Conservation (phyloP, 37 sponge, comb jelly and placozoan species). For the Ephydatia muelleri region DNA sequence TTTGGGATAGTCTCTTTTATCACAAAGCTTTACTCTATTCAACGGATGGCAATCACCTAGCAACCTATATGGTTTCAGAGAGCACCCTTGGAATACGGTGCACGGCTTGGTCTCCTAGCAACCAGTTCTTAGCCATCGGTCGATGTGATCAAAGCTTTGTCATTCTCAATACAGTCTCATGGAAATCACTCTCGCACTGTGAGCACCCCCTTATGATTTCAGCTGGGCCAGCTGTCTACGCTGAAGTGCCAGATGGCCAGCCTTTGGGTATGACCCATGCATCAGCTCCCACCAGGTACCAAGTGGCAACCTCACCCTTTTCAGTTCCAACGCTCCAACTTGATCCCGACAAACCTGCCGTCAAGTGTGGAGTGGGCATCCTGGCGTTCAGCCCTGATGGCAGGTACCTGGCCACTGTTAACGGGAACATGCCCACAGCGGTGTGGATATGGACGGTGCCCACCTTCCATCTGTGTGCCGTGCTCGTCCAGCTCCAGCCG, state of each 20-base stretch:
- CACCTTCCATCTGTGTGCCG: conserved; percentile 54
- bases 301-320: conserved; percentile 44
- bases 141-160: conserved; percentile 87
- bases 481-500: conserved; percentile 68
- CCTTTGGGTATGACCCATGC: neutral
- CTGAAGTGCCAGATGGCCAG: conserved; percentile 60
- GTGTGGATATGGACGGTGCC: conserved; percentile 93
- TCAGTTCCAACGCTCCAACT: conserved; percentile 64
- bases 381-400: conserved; percentile 79
- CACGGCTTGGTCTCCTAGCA: conserved; percentile 80
- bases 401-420: conserved; percentile 83
- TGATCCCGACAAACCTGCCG: conserved; percentile 91
- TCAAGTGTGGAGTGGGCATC: conserved; percentile 81
- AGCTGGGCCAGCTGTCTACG: conserved; percentile 51
- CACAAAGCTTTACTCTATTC: conserved; percentile 82
- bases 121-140: conserved; percentile 95
- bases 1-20: conserved; percentile 79
- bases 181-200: conserved; percentile 79
- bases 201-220: conserved; percentile 49
- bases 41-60: conserved; percentile 77
- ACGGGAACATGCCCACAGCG: conserved; percentile 93
- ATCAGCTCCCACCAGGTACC: conserved; percentile 53
- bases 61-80: conserved; percentile 69
- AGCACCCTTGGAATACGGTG: conserved; percentile 81
- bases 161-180: conserved; percentile 87